A percentile compares a stretch with the other conserved stretches of the same genome.
Evolutionary conservation across 2,888 invertebrate genomes (phyloP).

Genomic region (Platerodrilus igneus): DNA sequence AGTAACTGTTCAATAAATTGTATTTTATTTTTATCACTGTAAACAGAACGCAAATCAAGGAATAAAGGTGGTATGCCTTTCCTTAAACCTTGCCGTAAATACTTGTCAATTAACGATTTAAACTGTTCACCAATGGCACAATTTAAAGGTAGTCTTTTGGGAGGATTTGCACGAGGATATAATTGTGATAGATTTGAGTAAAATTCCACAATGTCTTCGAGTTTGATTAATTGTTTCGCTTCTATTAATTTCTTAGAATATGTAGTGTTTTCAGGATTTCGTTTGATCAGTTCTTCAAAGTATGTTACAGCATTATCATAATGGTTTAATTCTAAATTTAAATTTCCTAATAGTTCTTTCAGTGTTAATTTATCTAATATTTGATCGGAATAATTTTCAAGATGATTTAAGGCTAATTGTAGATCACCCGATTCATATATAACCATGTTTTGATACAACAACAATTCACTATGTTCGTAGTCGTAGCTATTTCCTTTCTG

Average conservation of each 20-base stretch:
- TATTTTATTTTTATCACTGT: constrained; percentile 56
- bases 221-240: constrained; percentile 69
- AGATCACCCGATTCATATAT: constrained; percentile 89
- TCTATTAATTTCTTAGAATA: constrained; percentile 89
- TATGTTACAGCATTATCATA: constrained; percentile 70
- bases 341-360: constrained; percentile 84
- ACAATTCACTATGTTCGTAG: constrained; percentile 95
- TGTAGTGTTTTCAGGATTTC: constrained; percentile 94
- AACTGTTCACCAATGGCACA: constrained; percentile 79
- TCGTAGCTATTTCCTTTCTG: constrained; percentile 58
- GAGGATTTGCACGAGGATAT: constrained; percentile 83
- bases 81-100: constrained; percentile 81
- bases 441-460: constrained; percentile 96
- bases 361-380: constrained; percentile 93
- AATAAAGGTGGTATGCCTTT: constrained; percentile 98
- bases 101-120: constrained; percentile 72
- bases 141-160: constrained; percentile 82
- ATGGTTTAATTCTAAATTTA: constrained; percentile 63
- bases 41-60: constrained; percentile 74
- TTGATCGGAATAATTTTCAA: constrained; percentile 80
- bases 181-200: constrained; percentile 72
- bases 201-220: constrained; percentile 74
- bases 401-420: constrained; percentile 81
- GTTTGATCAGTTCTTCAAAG: constrained; percentile 77
- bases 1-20: constrained; percentile 77